A percentile compares a stretch with the other conserved stretches of the same genome.
phyloP scores from a whole-genome alignment of 1,140 invertebrate species.

The Calosoma granatense region DNA sequence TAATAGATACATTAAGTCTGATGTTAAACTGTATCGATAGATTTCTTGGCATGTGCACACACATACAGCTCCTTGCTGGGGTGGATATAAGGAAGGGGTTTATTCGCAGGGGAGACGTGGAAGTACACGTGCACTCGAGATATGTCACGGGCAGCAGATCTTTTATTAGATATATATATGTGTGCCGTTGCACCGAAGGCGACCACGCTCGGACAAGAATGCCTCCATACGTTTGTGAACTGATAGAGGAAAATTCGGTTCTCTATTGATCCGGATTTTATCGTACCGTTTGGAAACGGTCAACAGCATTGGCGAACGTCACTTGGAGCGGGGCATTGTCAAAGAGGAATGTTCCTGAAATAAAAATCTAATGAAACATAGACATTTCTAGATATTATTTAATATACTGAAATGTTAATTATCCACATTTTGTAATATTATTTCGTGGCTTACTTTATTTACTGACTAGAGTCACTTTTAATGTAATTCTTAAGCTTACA shows the following conservation, averaged over 20 bases:
- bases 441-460: too few species aligned
- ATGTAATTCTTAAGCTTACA: too few species aligned
- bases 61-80: background rate
- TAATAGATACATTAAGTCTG: constrained; percentile 19
- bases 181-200: constrained; percentile 3
- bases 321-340: background rate
- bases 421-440: too few species aligned
- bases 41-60: too few species aligned
- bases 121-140: background rate
- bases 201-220: background rate
- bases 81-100: background rate
- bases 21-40: constrained; percentile 20
- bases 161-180: background rate
- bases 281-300: background rate
- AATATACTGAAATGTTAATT: too few species aligned
- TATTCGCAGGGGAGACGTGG: background rate
- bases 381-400: too few species aligned
- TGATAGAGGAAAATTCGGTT: background rate
- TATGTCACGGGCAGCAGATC: constrained; percentile 6
- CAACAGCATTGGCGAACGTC: background rate
- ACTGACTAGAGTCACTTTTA: too few species aligned
- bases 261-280: background rate
- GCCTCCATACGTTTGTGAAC: background rate
- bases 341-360: too few species aligned
- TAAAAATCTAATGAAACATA: too few species aligned